phyloP scores from a whole-genome alignment of 64 coral and sea anemone genomes.

The Catalaphyllia jardinei region DNA sequence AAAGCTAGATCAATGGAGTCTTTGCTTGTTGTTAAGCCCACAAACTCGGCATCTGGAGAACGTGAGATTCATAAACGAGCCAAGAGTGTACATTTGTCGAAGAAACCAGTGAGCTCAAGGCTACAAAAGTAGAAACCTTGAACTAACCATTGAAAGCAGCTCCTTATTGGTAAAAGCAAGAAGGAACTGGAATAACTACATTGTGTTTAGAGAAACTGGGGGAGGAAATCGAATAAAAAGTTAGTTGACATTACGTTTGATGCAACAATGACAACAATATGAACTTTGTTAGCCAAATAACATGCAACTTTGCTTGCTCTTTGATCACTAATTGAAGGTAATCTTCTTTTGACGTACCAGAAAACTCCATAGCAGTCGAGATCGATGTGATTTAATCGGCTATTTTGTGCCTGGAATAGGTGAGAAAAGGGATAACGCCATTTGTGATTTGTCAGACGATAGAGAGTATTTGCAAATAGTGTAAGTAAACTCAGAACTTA shows the following conservation, averaged over 20 bases:
- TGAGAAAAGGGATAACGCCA: neutral
- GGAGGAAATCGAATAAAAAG: neutral
- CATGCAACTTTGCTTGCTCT: neutral
- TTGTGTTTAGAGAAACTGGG: neutral
- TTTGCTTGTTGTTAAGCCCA: neutral
- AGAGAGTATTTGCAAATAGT: constrained; percentile 20
- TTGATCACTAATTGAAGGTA: neutral
- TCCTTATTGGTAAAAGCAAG: neutral
- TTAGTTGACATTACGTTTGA: neutral
- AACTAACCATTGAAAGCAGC: neutral
- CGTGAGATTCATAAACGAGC: neutral
- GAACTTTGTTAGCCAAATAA: neutral
- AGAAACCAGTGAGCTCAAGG: neutral
- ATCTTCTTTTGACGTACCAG: neutral
- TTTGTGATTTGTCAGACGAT: neutral
- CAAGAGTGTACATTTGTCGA: neutral
- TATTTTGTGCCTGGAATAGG: neutral
- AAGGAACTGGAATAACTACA: neutral
- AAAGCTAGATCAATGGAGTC: constrained; percentile 59
- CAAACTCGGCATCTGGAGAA: neutral
- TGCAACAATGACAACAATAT: neutral
- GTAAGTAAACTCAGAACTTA: constrained; percentile 19
- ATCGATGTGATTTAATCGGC: neutral
- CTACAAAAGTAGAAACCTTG: neutral
- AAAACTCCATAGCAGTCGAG: neutral